These are phyloP conservation scores for Garrulus glandarius DNA, from an alignment of 2,797 vertebrate genomes.

Conservation along the genomic window DNA sequence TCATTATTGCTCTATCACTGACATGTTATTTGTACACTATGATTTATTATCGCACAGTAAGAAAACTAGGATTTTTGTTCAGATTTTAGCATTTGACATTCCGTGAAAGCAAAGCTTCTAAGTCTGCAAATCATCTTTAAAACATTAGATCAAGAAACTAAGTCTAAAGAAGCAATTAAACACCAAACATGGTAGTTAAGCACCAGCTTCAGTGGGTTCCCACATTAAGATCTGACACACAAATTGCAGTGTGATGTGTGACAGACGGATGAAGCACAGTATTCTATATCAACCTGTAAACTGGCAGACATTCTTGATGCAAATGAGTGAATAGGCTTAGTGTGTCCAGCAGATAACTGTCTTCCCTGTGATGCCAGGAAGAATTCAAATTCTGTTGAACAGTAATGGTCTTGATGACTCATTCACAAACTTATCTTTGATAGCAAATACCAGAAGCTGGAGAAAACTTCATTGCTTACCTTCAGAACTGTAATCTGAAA, in stretches of 20 bases:
- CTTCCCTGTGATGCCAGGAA: not conserved
- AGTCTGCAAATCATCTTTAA: not conserved
- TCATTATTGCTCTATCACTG: not conserved
- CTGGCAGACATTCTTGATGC: not conserved
- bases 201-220: not conserved
- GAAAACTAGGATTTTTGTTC: not conserved
- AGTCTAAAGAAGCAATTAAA: not conserved
- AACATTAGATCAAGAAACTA: not conserved
- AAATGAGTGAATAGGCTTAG: not conserved
- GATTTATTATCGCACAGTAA: not conserved
- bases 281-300: not conserved
- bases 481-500: not conserved
- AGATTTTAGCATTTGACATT: not conserved
- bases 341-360: not conserved
- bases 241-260: not conserved
- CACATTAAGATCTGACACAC: not conserved
- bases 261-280: not conserved
- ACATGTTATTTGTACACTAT: not conserved
- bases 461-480: not conserved
- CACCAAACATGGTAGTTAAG: not conserved
- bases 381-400: not conserved
- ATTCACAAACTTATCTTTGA: not conserved
- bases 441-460: not conserved
- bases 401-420: not conserved
- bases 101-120: not conserved